Conservation (phyloP, 2,113 vertebrate species). For the Mungos mungo region DNA sequence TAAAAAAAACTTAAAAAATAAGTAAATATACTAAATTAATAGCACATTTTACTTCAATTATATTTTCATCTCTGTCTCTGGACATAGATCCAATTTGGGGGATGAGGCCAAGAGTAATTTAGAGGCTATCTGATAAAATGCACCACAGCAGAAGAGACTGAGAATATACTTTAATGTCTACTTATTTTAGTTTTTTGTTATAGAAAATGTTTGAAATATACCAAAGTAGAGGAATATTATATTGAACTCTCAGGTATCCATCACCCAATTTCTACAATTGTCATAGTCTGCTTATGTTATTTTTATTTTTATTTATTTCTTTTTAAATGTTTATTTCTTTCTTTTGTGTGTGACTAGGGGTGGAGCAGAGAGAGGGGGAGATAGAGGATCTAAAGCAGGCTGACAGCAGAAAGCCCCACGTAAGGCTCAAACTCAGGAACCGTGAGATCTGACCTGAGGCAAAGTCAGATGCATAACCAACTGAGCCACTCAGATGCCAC, state of each 20-base stretch:
- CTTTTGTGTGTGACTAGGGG: too few species aligned
- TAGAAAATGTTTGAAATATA: background rate
- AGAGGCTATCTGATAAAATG: background rate
- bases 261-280: background rate
- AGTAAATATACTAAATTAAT: background rate
- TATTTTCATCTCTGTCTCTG: slow-evolving; percentile 11
- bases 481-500: too few species aligned
- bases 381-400: too few species aligned
- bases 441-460: too few species aligned
- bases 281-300: background rate
- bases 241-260: background rate
- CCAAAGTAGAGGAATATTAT: background rate
- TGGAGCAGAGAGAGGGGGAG: too few species aligned
- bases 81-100: background rate
- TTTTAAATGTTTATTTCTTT: too few species aligned
- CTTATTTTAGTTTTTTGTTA: slow-evolving; percentile 38
- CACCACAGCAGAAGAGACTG: background rate
- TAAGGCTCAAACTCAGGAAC: too few species aligned
- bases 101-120: background rate
- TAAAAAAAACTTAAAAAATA: too few species aligned
- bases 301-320: background rate
- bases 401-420: too few species aligned
- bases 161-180: background rate
- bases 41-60: background rate
- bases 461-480: too few species aligned